Evolutionary conservation across 2,888 invertebrate genomes (phyloP).

Genomic region (Cantharis rustica): DNA sequence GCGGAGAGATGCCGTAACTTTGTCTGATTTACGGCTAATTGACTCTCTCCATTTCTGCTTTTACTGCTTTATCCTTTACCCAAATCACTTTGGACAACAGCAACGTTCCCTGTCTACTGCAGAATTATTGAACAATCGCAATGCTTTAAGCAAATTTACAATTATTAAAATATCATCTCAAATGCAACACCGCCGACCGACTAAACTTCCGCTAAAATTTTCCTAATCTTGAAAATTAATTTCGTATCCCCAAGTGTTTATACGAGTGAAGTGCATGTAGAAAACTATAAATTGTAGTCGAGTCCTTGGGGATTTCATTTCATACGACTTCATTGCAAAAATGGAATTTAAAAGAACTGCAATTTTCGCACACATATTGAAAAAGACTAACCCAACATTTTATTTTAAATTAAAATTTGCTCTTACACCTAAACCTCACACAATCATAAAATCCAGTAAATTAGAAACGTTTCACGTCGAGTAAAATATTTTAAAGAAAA

Average conservation of each 20-base stretch:
- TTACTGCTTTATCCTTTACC: constrained; percentile 13
- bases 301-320: constrained; percentile 10
- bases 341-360: constrained; percentile 15
- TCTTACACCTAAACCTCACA: not conserved
- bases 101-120: constrained; percentile 23
- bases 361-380: not conserved
- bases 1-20: constrained; percentile 36
- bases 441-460: not conserved
- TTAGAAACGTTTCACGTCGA: not conserved
- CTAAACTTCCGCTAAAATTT: constrained; percentile 38
- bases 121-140: constrained; percentile 35
- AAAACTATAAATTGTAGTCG: constrained; percentile 1
- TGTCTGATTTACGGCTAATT: constrained; percentile 42
- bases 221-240: constrained; percentile 38
- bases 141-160: constrained; percentile 39
- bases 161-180: constrained; percentile 43
- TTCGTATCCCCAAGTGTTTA: constrained; percentile 9
- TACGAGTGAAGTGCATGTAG: not conserved
- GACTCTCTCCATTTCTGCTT: constrained; percentile 36
- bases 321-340: constrained; percentile 12
- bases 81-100: constrained; percentile 34
- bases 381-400: not conserved
- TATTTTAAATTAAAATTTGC: not conserved
- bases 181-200: constrained; percentile 6
- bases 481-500: not conserved